phyloP scores from a whole-genome alignment of 2,797 vertebrate genomes.

The Tokudaia muenninki region DNA sequence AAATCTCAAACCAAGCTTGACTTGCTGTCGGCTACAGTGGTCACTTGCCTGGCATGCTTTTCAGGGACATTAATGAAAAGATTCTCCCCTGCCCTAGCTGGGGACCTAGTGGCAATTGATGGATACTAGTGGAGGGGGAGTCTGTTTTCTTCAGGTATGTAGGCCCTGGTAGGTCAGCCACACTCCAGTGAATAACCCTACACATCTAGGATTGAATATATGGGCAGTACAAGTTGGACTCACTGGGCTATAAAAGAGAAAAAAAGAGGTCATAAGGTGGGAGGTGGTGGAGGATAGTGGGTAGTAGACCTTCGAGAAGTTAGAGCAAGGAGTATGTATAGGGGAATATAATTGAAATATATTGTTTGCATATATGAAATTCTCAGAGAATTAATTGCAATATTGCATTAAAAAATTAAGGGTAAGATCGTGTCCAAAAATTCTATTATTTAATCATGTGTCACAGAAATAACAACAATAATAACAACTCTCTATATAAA shows the following conservation, averaged over 20 bases:
- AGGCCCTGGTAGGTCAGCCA: background rate
- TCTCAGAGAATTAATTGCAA: background rate
- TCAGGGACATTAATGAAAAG: background rate
- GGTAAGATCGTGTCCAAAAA: background rate
- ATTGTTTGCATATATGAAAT: background rate
- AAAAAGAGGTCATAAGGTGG: background rate
- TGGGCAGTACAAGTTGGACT: background rate
- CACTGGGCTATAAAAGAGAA: background rate
- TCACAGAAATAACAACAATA: constrained; percentile 24
- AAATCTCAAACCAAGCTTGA: constrained; percentile 20
- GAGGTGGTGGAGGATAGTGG: background rate
- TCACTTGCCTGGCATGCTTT: constrained; percentile 16
- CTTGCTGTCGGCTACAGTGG: background rate
- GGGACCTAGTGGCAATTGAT: background rate
- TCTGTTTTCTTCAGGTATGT: background rate
- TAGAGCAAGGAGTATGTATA: background rate
- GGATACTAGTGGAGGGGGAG: background rate
- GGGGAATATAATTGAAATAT: background rate
- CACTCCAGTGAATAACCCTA: background rate
- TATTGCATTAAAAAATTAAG: background rate
- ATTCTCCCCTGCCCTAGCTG: background rate
- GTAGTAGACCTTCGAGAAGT: background rate
- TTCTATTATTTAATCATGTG: background rate
- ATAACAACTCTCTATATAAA: constrained; percentile 24
- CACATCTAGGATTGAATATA: background rate